Percentiles rank a stretch among this genome's conserved stretches.
Evolutionary conservation across 2,888 invertebrate genomes (phyloP).

Genomic region (Odontomyia ornata): DNA sequence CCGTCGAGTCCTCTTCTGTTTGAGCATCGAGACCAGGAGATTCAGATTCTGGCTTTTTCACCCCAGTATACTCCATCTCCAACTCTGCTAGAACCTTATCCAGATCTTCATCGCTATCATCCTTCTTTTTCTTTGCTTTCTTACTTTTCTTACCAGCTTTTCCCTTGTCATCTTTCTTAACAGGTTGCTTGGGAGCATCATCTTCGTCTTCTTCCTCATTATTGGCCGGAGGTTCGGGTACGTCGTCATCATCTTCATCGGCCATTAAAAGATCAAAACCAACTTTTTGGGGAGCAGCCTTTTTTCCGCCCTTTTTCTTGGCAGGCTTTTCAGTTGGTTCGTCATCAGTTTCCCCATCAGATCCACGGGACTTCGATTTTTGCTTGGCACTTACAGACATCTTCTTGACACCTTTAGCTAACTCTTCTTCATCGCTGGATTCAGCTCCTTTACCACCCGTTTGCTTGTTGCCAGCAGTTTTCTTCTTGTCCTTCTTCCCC

Average conservation of each 20-base stretch:
- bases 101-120: conserved; percentile 80
- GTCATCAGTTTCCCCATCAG: conserved; percentile 64
- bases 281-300: conserved; percentile 65
- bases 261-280: conserved; percentile 75
- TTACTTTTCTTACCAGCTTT: conserved; percentile 75
- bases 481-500: conserved; percentile 58
- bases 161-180: conserved; percentile 61
- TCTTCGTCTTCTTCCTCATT: conserved; percentile 66
- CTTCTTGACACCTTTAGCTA: conserved; percentile 70
- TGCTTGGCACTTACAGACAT: conserved; percentile 68
- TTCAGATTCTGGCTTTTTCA: conserved; percentile 61
- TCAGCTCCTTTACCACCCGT: conserved; percentile 62
- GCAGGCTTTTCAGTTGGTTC: conserved; percentile 65
- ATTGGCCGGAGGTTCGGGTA: conserved; percentile 54
- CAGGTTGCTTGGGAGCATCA: conserved; percentile 64
- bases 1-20: conserved; percentile 61
- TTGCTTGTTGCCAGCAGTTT: conserved; percentile 63
- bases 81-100: conserved; percentile 86
- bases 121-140: conserved; percentile 76
- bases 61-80: conserved; percentile 80
- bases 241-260: conserved; percentile 66
- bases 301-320: conserved; percentile 60
- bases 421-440: conserved; percentile 64
- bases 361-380: conserved; percentile 59
- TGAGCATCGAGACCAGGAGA: conserved; percentile 62